Conservation (phyloP, 2,113 vertebrate genomes). For the Addax nasomaculatus region DNA sequence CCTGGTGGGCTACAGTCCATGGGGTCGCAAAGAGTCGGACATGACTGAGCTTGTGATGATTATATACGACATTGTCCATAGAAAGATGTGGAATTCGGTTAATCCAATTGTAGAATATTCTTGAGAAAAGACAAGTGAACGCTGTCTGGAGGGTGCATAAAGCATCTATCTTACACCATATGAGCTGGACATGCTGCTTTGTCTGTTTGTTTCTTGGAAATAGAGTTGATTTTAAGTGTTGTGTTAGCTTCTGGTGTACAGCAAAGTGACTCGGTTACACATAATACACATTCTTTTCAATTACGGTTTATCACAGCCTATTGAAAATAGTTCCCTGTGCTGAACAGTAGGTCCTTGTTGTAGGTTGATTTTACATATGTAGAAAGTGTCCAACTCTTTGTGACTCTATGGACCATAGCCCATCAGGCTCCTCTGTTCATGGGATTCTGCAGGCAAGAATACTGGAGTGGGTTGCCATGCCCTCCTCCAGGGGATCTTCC, state of each 20-base stretch:
- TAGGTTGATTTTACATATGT: neutral
- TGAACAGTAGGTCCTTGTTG: neutral
- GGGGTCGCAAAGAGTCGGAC: fast-evolving
- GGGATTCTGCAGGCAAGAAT: neutral
- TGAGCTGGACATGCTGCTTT: fast-evolving
- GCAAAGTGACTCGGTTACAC: neutral
- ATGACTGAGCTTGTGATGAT: neutral
- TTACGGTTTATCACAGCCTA: fast-evolving
- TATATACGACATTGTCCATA: neutral
- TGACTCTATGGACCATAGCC: fast-evolving
- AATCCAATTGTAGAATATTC: neutral
- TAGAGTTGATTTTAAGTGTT: neutral
- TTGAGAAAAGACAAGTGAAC: fast-evolving
- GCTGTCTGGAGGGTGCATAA: fast-evolving
- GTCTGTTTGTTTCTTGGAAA: neutral
- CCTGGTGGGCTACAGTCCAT: fast-evolving
- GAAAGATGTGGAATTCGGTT: neutral
- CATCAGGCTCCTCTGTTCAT: neutral
- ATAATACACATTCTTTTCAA: neutral
- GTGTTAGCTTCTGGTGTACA: neutral
- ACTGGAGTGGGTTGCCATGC: neutral
- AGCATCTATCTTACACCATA: fast-evolving
- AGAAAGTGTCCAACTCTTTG: neutral
- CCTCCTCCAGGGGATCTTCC: neutral
- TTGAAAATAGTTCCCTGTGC: neutral